Evolutionary conservation across 1,140 invertebrate genomes (phyloP).

Genomic region (Platyura marginata): DNA sequence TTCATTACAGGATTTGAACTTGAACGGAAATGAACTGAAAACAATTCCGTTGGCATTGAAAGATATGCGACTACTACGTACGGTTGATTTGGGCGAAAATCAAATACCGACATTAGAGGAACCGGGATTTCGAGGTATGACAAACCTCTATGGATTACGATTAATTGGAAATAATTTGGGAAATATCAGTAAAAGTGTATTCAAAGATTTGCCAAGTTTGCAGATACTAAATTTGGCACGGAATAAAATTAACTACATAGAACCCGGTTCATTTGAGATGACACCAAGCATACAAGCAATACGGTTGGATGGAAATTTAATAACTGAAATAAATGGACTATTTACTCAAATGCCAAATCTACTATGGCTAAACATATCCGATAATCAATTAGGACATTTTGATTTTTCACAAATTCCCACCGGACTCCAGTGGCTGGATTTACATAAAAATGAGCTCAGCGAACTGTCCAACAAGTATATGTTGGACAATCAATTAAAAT

Average conservation of each 20-base stretch:
- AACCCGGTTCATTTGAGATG: slow-evolving; percentile 63
- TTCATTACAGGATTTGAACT: slow-evolving; percentile 64
- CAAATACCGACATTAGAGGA: slow-evolving; percentile 54
- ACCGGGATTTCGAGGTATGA: slow-evolving; percentile 62
- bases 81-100: slow-evolving; percentile 72
- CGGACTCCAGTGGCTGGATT: slow-evolving; percentile 71
- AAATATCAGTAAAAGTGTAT: slow-evolving; percentile 63
- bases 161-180: slow-evolving; percentile 76
- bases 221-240: slow-evolving; percentile 77
- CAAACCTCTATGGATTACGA: slow-evolving; percentile 57
- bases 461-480: slow-evolving; percentile 62
- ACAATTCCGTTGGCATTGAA: slow-evolving; percentile 58
- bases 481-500: slow-evolving; percentile 41
- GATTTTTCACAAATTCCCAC: slow-evolving; percentile 71
- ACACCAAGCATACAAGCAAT: slow-evolving; percentile 68
- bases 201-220: slow-evolving; percentile 59
- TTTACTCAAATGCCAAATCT: slow-evolving; percentile 67
- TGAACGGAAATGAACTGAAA: slow-evolving; percentile 65
- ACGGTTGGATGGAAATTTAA: slow-evolving; percentile 64
- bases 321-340: slow-evolving; percentile 67
- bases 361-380: slow-evolving; percentile 78
- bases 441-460: slow-evolving; percentile 73
- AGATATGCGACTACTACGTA: slow-evolving; percentile 52
- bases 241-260: slow-evolving; percentile 63
- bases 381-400: slow-evolving; percentile 78